A percentile compares a stretch with the other conserved stretches of the same genome.
Conservation (phyloP, 2,888 invertebrate genomes). For the Mantis religiosa region DNA sequence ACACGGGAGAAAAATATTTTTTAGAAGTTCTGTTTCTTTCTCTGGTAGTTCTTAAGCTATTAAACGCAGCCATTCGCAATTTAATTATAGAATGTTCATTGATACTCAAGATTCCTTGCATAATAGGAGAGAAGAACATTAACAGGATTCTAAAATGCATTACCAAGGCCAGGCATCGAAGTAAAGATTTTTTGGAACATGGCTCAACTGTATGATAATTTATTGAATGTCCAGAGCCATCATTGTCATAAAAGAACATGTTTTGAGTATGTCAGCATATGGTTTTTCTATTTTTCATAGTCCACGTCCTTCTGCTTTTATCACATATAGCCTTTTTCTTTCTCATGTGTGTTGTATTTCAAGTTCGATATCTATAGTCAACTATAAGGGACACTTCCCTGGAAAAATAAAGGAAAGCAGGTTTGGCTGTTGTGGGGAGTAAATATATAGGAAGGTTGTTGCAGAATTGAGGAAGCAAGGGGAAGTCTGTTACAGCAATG, state of each 20-base stretch:
- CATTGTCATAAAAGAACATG: neutral
- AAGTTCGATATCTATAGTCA: neutral
- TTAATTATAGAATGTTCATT: too few relatives aligned
- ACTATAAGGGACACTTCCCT: neutral
- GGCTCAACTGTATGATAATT: too few relatives aligned
- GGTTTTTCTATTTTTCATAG: neutral
- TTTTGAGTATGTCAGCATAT: neutral
- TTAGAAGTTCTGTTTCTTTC: too few relatives aligned
- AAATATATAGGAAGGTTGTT: neutral
- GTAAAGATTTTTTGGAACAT: too few relatives aligned
- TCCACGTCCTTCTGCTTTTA: neutral
- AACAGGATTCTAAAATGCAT: too few relatives aligned
- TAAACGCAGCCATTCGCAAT: too few relatives aligned
- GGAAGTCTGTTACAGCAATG: neutral
- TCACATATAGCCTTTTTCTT: neutral
- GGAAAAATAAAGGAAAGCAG: neutral
- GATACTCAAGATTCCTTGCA: too few relatives aligned
- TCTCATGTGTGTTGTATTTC: neutral
- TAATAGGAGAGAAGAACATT: too few relatives aligned
- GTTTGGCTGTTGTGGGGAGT: neutral
- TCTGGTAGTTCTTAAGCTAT: too few relatives aligned
- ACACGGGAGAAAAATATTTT: too few relatives aligned
- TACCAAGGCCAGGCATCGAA: too few relatives aligned
- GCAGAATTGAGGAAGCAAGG: neutral
- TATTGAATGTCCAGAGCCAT: too few relatives aligned